Conservation (phyloP, 1,140 invertebrate species). For the Eupristina koningsbergeri region DNA sequence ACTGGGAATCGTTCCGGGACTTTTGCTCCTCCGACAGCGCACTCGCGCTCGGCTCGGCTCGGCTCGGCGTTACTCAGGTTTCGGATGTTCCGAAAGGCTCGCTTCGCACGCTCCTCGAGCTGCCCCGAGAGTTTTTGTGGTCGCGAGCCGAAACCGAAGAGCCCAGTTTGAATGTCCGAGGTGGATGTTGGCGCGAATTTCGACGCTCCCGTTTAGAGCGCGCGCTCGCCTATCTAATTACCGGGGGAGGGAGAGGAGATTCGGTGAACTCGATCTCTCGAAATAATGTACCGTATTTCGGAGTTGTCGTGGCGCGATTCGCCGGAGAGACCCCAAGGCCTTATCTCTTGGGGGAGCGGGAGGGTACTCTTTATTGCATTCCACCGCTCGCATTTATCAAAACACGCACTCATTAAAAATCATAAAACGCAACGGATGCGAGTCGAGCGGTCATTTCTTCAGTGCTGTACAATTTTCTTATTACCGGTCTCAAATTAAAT, state of each 20-base stretch:
- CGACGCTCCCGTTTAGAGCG: neutral
- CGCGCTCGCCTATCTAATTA: neutral
- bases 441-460: conserved; percentile 27
- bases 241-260: too few species aligned
- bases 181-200: too few species aligned
- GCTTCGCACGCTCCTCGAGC: conserved; percentile 33
- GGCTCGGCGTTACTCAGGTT: conserved; percentile 38
- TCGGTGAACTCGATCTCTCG: too few species aligned
- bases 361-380: neutral
- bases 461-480: conserved; percentile 14
- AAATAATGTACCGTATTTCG: neutral
- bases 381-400: neutral
- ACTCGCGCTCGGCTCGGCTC: neutral
- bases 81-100: neutral
- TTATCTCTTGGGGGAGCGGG: too few species aligned
- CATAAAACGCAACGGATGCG: neutral
- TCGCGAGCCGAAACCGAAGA: conserved; percentile 1
- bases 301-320: too few species aligned
- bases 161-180: too few species aligned
- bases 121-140: conserved; percentile 20
- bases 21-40: neutral
- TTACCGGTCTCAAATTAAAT: conserved; percentile 20
- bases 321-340: too few species aligned
- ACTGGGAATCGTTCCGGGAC: neutral
- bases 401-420: conserved; percentile 6